Percentiles rank a stretch among this genome's conserved stretches.
Evolutionary conservation across 2,888 invertebrate genomes (phyloP).

Genomic region (Synergus japonicus): DNA sequence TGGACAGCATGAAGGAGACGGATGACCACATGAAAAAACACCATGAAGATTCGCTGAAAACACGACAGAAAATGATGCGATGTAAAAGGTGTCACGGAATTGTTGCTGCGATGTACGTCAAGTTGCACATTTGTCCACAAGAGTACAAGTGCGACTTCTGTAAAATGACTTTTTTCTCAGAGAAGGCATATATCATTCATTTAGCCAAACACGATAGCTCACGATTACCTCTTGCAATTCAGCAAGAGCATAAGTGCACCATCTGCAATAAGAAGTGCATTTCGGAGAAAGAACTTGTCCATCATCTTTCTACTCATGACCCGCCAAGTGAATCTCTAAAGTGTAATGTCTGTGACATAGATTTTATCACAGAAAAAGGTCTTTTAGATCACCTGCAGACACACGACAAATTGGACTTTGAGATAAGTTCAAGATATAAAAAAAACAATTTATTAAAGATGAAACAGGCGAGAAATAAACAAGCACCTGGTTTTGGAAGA

Average conservation of each 20-base stretch:
- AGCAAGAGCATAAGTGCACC: conserved; percentile 45
- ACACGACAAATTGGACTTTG: conserved; percentile 39
- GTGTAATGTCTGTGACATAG: conserved; percentile 62
- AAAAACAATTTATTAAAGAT: background rate
- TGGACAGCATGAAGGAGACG: conserved; percentile 57
- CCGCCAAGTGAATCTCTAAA: conserved; percentile 48
- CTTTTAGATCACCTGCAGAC: conserved; percentile 53
- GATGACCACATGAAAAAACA: conserved; percentile 67
- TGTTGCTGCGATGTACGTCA: conserved; percentile 71
- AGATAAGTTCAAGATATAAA: background rate
- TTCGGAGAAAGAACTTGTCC: conserved; percentile 51
- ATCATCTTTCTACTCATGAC: conserved; percentile 52
- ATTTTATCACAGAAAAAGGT: conserved; percentile 52
- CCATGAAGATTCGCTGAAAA: conserved; percentile 45
- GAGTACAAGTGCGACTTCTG: conserved; percentile 65
- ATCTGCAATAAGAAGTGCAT: conserved; percentile 51
- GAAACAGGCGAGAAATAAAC: background rate
- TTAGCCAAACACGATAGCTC: conserved; percentile 46
- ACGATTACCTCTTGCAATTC: conserved; percentile 37
- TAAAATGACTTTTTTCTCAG: conserved; percentile 49
- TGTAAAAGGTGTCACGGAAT: conserved; percentile 74
- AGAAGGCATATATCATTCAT: conserved; percentile 53
- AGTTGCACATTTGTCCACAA: conserved; percentile 67
- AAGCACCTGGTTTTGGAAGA: background rate
- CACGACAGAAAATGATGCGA: conserved; percentile 71